phyloP scores from a whole-genome alignment of 92 coral and sea anemone species.

The Scolanthus callimorphus region DNA sequence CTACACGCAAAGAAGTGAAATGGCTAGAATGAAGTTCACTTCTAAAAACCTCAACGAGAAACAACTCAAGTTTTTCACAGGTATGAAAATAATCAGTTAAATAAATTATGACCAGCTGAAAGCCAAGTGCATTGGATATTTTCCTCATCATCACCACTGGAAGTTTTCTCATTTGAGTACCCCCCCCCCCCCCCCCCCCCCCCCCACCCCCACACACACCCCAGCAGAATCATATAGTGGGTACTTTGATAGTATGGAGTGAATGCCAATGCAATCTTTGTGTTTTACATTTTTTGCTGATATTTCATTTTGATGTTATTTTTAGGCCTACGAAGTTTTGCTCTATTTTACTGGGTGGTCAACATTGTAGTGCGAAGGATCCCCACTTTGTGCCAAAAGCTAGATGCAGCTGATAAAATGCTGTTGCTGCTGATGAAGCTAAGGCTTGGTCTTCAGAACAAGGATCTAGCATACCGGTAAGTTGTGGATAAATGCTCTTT shows the following conservation, averaged over 20 bases:
- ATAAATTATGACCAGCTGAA: too few relatives aligned
- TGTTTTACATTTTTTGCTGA: too few relatives aligned
- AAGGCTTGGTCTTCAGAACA: constrained; percentile 33
- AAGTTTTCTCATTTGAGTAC: not conserved
- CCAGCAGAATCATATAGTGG: too few relatives aligned
- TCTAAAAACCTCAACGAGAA: not conserved
- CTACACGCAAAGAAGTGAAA: not conserved
- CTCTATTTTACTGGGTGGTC: constrained; percentile 25
- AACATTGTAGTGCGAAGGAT: constrained; percentile 18
- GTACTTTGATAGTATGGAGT: too few relatives aligned
- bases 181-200: too few relatives aligned
- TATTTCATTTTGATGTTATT: not conserved
- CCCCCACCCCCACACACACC: too few relatives aligned
- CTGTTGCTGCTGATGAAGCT: constrained; percentile 42
- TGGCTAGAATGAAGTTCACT: not conserved
- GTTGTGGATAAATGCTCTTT: too few relatives aligned
- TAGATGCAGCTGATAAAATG: constrained; percentile 20
- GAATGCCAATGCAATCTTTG: too few relatives aligned
- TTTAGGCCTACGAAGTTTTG: constrained; percentile 20
- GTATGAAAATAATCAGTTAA: not conserved
- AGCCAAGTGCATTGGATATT: not conserved
- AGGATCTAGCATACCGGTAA: constrained; percentile 33
- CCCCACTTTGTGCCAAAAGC: constrained; percentile 14
- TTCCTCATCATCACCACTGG: not conserved
- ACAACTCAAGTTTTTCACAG: not conserved